Evolutionary conservation across 2,797 vertebrate species (phyloP).

Genomic region (Hydrophis major): DNA sequence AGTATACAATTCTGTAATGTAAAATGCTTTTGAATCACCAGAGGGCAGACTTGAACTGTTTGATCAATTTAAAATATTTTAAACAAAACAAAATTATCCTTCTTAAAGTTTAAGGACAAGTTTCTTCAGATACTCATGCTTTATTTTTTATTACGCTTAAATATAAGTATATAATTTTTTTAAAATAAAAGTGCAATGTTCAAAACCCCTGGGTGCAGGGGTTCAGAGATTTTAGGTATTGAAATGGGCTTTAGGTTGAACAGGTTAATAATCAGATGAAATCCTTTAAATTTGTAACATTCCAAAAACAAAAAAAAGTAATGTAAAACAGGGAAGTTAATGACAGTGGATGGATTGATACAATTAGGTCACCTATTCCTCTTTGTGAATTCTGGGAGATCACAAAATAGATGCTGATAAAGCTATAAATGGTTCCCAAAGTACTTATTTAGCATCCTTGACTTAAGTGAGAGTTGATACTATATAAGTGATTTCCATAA

Average conservation of each 20-base stretch:
- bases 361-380: background rate
- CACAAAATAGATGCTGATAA: background rate
- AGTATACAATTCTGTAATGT: background rate
- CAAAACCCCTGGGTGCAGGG: background rate
- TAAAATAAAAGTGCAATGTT: background rate
- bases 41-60: constrained; percentile 8
- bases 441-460: background rate
- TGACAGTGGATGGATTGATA: background rate
- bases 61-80: background rate
- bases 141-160: background rate
- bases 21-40: background rate
- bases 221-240: background rate
- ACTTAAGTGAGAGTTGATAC: background rate
- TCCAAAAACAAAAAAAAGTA: background rate
- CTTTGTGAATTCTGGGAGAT: background rate
- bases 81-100: background rate
- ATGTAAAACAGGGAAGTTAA: background rate
- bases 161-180: background rate
- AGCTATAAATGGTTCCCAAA: background rate
- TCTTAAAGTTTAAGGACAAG: background rate
- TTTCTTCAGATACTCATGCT: background rate
- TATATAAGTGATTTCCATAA: background rate
- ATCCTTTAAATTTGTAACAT: background rate
- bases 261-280: background rate
- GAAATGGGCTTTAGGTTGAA: background rate